Conservation (phyloP, 2,797 vertebrate genomes). For the Peromyscus aztecus region DNA sequence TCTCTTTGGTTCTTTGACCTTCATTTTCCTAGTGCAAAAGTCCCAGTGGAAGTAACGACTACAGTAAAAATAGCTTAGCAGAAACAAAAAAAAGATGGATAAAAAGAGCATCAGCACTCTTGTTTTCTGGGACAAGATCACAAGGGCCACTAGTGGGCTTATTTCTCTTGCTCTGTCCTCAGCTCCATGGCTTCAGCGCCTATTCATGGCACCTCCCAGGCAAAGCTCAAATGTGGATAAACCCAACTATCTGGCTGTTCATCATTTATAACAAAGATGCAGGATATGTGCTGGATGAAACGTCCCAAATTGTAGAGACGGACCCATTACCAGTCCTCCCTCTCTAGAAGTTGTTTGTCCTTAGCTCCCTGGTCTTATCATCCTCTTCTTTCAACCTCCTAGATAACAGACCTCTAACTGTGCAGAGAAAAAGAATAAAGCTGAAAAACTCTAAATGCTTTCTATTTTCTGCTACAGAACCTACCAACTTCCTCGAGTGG, state of each 20-base stretch:
- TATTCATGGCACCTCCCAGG: neutral
- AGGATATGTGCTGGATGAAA: neutral
- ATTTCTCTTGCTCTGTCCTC: neutral
- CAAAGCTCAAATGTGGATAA: neutral
- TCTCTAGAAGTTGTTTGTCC: neutral
- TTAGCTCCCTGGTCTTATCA: neutral
- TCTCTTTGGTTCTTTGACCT: conserved; percentile 47
- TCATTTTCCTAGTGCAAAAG: conserved; percentile 65
- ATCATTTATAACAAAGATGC: neutral
- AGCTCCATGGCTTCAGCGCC: neutral
- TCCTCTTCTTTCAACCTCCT: neutral
- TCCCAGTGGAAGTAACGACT: conserved; percentile 35
- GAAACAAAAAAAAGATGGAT: neutral
- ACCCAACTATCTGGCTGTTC: neutral
- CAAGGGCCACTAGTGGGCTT: neutral
- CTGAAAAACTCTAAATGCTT: neutral
- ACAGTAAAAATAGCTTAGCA: conserved; percentile 61
- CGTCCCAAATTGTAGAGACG: neutral
- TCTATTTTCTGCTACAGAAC: neutral
- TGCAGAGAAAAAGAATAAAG: neutral
- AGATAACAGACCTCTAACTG: neutral
- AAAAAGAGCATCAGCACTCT: conserved; percentile 10
- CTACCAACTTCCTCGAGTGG: neutral
- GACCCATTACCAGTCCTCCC: neutral
- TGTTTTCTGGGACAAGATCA: conserved; percentile 63